These are phyloP conservation scores for Torymus auratus DNA, from an alignment of 2,888 invertebrate genomes.

Conservation along the genomic window DNA sequence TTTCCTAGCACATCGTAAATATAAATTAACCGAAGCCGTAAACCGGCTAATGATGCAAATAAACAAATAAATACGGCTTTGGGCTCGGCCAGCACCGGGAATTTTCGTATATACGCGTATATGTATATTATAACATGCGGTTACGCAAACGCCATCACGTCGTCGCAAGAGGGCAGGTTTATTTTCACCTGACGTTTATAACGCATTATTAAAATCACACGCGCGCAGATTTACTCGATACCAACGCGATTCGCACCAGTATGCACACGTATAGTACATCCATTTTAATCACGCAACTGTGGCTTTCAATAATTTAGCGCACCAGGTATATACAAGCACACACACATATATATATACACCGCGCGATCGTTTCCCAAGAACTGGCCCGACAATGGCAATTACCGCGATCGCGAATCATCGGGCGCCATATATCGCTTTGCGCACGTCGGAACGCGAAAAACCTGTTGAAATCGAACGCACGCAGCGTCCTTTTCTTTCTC, in stretches of 20 bases:
- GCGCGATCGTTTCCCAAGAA: no score
- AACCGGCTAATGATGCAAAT: background rate
- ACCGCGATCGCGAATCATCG: background rate
- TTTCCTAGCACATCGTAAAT: constrained; percentile 28
- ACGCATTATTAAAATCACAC: background rate
- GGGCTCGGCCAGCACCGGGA: background rate
- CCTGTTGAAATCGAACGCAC: constrained; percentile 60
- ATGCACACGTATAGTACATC: no score
- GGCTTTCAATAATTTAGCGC: no score
- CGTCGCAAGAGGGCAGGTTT: background rate
- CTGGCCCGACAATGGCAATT: constrained; percentile 15
- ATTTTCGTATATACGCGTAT: no score
- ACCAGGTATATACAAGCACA: no score
- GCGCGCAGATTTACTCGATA: no score
- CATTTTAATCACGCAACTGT: no score
- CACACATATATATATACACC: no score
- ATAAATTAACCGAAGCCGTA: background rate
- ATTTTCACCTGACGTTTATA: background rate
- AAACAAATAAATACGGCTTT: background rate
- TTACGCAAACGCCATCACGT: no score
- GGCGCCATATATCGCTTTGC: background rate
- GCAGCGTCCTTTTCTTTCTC: background rate
- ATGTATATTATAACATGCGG: no score
- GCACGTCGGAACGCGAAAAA: constrained; percentile 45
- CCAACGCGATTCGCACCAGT: no score